A percentile compares a stretch with the other conserved stretches of the same genome.
These are phyloP conservation scores for Columba janthina DNA, from an alignment of 2,113 vertebrate species.

Conservation along the genomic window DNA sequence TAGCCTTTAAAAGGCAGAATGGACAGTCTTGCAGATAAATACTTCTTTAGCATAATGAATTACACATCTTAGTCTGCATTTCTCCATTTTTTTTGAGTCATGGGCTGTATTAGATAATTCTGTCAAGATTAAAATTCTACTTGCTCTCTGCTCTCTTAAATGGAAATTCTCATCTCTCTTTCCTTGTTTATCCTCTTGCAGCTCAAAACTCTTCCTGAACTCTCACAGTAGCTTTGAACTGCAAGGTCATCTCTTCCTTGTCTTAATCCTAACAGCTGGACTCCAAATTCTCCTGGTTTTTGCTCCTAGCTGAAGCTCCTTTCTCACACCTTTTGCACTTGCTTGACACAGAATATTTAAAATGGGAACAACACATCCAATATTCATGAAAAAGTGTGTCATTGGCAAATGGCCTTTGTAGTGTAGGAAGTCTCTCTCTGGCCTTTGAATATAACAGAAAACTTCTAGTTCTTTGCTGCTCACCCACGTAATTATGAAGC, in stretches of 20 bases:
- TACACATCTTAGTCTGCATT: background rate
- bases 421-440: background rate
- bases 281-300: background rate
- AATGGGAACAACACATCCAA: background rate
- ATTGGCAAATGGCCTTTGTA: background rate
- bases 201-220: background rate
- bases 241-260: background rate
- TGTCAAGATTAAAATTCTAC: background rate
- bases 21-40: background rate
- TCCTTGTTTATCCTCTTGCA: background rate
- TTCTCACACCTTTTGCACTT: background rate
- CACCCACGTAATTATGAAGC: background rate
- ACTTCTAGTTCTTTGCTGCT: background rate
- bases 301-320: background rate
- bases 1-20: background rate
- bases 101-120: background rate
- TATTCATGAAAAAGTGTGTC: background rate
- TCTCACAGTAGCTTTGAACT: background rate
- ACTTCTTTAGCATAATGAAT: background rate
- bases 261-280: background rate
- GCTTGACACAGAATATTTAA: background rate
- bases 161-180: background rate
- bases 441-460: background rate
- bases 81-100: background rate
- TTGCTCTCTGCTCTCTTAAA: background rate